phyloP scores from a whole-genome alignment of 2,797 vertebrate genomes.

The Parotocinclus haroldoi region DNA sequence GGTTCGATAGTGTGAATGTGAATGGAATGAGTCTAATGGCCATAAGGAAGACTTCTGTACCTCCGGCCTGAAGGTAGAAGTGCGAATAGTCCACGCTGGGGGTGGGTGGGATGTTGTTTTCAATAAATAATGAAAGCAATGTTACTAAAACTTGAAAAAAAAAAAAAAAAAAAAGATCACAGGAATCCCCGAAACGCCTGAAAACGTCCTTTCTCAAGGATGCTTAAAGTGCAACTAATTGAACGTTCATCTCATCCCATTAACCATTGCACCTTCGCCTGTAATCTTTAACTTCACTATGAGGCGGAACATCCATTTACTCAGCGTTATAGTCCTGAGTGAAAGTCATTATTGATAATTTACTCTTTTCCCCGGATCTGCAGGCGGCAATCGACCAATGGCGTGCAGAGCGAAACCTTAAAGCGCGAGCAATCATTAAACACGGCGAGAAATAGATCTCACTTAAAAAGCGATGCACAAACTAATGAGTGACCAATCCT shows the following conservation, averaged over 20 bases:
- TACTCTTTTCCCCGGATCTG: not conserved
- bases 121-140: no score
- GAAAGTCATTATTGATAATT: conserved; percentile 26
- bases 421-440: conserved; percentile 23
- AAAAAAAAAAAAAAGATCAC: no score
- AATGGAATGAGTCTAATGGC: no score
- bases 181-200: not conserved
- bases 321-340: conserved; percentile 13
- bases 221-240: conserved; percentile 48
- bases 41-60: no score
- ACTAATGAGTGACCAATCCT: conserved; percentile 15
- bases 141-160: no score
- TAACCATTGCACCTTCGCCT: conserved; percentile 36
- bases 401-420: not conserved
- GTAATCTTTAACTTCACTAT: conserved; percentile 41
- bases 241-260: conserved; percentile 36
- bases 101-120: no score
- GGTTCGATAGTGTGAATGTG: no score
- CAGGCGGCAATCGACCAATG: not conserved
- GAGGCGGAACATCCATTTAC: conserved; percentile 36
- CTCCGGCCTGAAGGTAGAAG: no score
- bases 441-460: conserved; percentile 24
- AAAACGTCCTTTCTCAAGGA: conserved; percentile 32
- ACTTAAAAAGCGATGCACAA: conserved; percentile 28
- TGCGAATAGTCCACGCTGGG: no score